Percentiles rank a stretch among this genome's conserved stretches.
Evolutionary conservation across 2,888 invertebrate genomes (phyloP).

Genomic region (Taphrorychus bicolor): DNA sequence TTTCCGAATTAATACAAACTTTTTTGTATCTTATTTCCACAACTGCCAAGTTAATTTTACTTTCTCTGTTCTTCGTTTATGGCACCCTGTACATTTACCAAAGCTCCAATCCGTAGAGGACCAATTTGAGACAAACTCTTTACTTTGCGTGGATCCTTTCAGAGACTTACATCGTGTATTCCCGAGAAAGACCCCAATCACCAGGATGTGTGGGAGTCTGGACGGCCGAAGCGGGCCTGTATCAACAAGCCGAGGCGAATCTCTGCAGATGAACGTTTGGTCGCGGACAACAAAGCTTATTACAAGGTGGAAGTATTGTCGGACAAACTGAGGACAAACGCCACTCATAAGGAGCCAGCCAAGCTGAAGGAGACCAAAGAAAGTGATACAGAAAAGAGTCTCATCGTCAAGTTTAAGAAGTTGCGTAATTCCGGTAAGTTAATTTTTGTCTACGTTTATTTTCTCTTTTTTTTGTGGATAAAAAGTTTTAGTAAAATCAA

Average conservation of each 20-base stretch:
- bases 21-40: too few species aligned
- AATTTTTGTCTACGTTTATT: too few species aligned
- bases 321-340: constrained; percentile 70
- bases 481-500: too few species aligned
- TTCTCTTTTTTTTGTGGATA: too few species aligned
- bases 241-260: constrained; percentile 51
- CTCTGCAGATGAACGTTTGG: constrained; percentile 64
- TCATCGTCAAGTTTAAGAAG: constrained; percentile 75
- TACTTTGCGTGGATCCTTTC: too few species aligned
- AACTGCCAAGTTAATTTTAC: too few species aligned
- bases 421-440: constrained; percentile 66
- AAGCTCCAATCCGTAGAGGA: too few species aligned
- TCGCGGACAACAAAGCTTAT: constrained; percentile 65
- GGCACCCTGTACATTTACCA: too few species aligned
- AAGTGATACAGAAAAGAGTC: constrained; percentile 45
- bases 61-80: too few species aligned
- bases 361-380: constrained; percentile 40
- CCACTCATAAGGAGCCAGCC: constrained; percentile 37
- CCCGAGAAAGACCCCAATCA: constrained; percentile 37
- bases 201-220: constrained; percentile 55
- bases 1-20: too few species aligned
- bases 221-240: constrained; percentile 54
- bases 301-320: constrained; percentile 77
- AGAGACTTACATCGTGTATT: constrained; percentile 46
- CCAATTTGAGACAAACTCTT: too few species aligned